Percentiles rank a stretch among this genome's conserved stretches.
Evolutionary conservation across 2,113 vertebrate genomes (phyloP).

Genomic region (Gila orcuttii): DNA sequence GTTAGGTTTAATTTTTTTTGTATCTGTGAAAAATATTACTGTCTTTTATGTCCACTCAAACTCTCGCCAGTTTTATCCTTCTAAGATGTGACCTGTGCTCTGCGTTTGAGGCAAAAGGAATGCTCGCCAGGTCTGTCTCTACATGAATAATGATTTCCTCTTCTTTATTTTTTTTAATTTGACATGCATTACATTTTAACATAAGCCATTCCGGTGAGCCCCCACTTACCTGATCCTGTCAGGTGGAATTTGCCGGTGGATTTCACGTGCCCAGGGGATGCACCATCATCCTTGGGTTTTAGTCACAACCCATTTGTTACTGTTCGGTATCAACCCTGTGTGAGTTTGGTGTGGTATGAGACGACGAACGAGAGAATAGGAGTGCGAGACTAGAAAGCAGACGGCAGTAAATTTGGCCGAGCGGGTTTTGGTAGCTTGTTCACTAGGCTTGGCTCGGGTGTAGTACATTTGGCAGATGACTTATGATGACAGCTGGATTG

Average conservation of each 20-base stretch:
- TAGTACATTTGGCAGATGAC: constrained; percentile 46
- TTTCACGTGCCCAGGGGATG: neutral
- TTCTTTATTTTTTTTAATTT: constrained; percentile 27
- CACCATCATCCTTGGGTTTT: constrained; percentile 11
- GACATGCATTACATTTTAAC: constrained; percentile 15
- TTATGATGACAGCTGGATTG: constrained; percentile 38
- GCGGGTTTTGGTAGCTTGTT: constrained; percentile 27
- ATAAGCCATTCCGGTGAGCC: constrained; percentile 13
- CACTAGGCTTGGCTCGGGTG: constrained; percentile 36
- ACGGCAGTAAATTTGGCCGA: constrained; percentile 45
- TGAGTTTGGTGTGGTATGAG: neutral
- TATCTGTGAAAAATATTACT: constrained; percentile 33
- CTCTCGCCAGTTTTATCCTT: constrained; percentile 21
- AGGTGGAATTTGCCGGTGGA: constrained; percentile 23
- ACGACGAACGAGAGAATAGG: constrained; percentile 32
- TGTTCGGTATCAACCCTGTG: neutral
- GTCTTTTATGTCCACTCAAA: constrained; percentile 5
- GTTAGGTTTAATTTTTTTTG: neutral
- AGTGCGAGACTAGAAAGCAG: constrained; percentile 22
- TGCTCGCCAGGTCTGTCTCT: neutral
- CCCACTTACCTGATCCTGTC: constrained; percentile 20
- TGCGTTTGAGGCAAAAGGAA: neutral
- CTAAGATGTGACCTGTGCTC: constrained; percentile 46
- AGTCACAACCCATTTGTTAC: neutral
- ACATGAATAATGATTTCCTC: constrained; percentile 22